Percentiles rank a stretch among this genome's conserved stretches.
Evolutionary conservation across 1,140 invertebrate genomes (phyloP).

Genomic region (Danaus melanippus): DNA sequence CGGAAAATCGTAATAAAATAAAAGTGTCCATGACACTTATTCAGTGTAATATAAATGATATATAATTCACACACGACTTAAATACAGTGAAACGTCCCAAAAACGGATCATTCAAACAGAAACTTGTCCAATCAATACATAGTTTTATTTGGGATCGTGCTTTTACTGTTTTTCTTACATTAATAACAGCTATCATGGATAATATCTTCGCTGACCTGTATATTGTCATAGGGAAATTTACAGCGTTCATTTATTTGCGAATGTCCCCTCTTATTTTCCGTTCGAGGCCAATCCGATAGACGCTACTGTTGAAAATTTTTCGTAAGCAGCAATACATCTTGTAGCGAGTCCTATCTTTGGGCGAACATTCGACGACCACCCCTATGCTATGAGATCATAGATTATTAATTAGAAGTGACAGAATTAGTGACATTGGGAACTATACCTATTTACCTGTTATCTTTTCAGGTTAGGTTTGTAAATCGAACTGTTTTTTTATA

Average conservation of each 20-base stretch:
- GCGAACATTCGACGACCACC: constrained; percentile 63
- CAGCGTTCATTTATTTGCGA: constrained; percentile 65
- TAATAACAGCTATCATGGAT: constrained; percentile 57
- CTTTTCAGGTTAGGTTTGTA: no score
- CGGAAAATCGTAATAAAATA: constrained; percentile 6
- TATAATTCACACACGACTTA: constrained; percentile 21
- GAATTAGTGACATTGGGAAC: neutral
- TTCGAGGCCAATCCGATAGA: constrained; percentile 67
- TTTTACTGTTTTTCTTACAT: constrained; percentile 66
- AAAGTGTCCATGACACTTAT: constrained; percentile 2
- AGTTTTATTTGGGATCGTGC: constrained; percentile 49
- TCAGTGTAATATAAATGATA: constrained; percentile 10
- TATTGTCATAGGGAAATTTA: constrained; percentile 71
- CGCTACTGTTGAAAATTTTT: constrained; percentile 67
- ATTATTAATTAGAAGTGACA: constrained; percentile 24
- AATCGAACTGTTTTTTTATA: no score
- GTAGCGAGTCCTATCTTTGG: constrained; percentile 61
- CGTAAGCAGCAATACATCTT: constrained; percentile 70
- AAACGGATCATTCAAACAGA: constrained; percentile 19
- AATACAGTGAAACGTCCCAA: constrained; percentile 17
- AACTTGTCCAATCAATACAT: constrained; percentile 33
- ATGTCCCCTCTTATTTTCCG: constrained; percentile 68
- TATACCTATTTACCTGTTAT: no score
- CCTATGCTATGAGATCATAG: constrained; percentile 46
- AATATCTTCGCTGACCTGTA: constrained; percentile 70